Conservation (phyloP, 2,797 vertebrate species). For the Clarias laeviceps region DNA sequence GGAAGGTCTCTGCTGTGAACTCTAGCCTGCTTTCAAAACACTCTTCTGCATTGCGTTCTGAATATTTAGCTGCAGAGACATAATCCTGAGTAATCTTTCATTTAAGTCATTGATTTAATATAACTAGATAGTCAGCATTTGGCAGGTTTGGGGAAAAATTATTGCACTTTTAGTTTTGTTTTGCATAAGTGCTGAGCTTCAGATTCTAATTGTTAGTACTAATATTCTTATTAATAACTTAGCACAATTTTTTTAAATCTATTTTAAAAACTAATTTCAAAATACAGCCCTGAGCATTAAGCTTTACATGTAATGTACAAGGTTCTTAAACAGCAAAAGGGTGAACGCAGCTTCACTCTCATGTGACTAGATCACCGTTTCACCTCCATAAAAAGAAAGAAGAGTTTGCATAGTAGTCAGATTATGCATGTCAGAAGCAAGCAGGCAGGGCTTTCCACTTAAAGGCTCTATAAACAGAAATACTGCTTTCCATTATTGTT, state of each 20-base stretch:
- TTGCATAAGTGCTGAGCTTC: not conserved
- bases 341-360: conserved; percentile 27
- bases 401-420: conserved; percentile 28
- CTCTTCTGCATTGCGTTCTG: not conserved
- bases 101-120: not conserved
- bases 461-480: conserved; percentile 43
- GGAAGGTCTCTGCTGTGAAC: not conserved
- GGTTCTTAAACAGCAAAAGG: conserved; percentile 18
- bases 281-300: not conserved
- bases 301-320: not conserved
- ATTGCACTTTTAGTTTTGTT: not conserved
- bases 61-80: not conserved
- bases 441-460: conserved; percentile 33
- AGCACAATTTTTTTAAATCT: too few relatives aligned
- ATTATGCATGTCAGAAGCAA: conserved; percentile 23
- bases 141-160: not conserved
- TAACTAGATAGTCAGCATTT: not conserved
- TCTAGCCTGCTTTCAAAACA: conserved; percentile 14
- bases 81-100: not conserved
- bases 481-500: conserved; percentile 33
- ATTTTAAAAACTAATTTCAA: not conserved
- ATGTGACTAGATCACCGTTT: conserved; percentile 44
- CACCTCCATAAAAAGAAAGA: conserved; percentile 54
- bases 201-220: not conserved
- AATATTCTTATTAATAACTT: not conserved